Base-by-base conservation (phyloP, 2,888 invertebrate genomes). In the Tricholauxania praeusta region DNA sequence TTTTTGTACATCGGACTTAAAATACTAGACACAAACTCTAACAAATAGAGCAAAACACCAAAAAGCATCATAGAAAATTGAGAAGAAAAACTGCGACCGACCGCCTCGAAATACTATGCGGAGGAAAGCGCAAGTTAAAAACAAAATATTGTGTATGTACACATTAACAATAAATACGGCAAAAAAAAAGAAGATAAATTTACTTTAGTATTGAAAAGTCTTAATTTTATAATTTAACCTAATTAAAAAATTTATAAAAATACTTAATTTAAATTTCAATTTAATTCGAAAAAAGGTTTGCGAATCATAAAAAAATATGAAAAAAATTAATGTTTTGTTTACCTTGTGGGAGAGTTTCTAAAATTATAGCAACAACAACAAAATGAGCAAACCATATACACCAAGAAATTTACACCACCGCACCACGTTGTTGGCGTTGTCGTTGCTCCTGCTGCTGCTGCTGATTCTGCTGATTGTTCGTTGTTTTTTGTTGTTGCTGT, bases 371-470 rank as follows among this genome's bases (percentile, higher is more conserved):
- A 84, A 80, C 84, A 84, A 75, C 84, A 84, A 76, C 84, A 84
- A 69, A 85, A 84, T 78, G 84, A 84, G 82, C 84, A 84, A 78
- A 84, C 84, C 84, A 84, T 84, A 82, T 84, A 84, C 79, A 85
- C 85, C 71, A 84, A 74, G 74, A 84, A 84, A 64, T 84, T 84
- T 72, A 85, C 80, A 79, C 85, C 83, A 79, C 83, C 79, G 76
- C 84, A 81, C 80, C 85, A 84, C 78, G 84, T 83, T 47, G 83
- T 80, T 64, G 84, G 78, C 62, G 79, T 75, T 69, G 80, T 71
- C 70, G 79, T 73, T 17, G 79, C 75, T 64, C 77, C 66, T 60
- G 68, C 39, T 52, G 73, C 12, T 57, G 66, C 52, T 72, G 64
- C 12, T 12, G 53, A 70, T 65, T 72, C 67, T 10, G 63, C 63